Evolutionary conservation across 2,797 vertebrate genomes (phyloP).

Genomic region (Macropodus opercularis): DNA sequence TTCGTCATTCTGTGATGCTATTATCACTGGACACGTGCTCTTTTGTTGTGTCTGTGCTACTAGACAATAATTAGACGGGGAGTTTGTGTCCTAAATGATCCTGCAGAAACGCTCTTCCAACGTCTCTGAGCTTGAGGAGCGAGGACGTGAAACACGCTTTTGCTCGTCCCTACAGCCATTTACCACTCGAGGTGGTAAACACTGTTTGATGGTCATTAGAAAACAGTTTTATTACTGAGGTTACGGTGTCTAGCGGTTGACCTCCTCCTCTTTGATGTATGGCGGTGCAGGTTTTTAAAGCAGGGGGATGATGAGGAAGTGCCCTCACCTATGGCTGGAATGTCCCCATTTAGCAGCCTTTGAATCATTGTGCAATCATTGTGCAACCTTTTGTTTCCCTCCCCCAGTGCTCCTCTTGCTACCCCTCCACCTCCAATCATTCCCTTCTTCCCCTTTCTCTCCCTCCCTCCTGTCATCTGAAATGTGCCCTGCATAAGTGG

Average conservation of each 20-base stretch:
- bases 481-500: slow-evolving; percentile 83
- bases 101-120: slow-evolving; percentile 30
- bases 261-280: slow-evolving; percentile 77
- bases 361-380: slow-evolving; percentile 78
- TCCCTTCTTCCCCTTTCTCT: slow-evolving; percentile 49
- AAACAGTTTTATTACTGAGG: slow-evolving; percentile 78
- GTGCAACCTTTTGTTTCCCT: slow-evolving; percentile 80
- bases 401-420: slow-evolving; percentile 56
- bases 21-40: background rate
- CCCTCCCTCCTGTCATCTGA: slow-evolving; percentile 73
- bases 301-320: slow-evolving; percentile 11
- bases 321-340: slow-evolving; percentile 71
- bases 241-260: slow-evolving; percentile 77
- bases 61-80: slow-evolving; percentile 11
- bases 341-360: slow-evolving; percentile 70
- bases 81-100: slow-evolving; percentile 16
- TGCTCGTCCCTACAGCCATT: slow-evolving; percentile 60
- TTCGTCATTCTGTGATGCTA: background rate
- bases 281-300: slow-evolving; percentile 53
- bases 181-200: slow-evolving; percentile 76
- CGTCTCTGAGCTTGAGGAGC: slow-evolving; percentile 36
- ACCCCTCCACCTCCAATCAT: slow-evolving; percentile 25
- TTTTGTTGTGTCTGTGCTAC: slow-evolving; percentile 4
- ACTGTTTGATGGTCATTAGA: slow-evolving; percentile 80
- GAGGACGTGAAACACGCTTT: slow-evolving; percentile 43